These are phyloP conservation scores for Hymenopus coronatus DNA, from an alignment of 2,888 invertebrate species.

Conservation along the genomic window DNA sequence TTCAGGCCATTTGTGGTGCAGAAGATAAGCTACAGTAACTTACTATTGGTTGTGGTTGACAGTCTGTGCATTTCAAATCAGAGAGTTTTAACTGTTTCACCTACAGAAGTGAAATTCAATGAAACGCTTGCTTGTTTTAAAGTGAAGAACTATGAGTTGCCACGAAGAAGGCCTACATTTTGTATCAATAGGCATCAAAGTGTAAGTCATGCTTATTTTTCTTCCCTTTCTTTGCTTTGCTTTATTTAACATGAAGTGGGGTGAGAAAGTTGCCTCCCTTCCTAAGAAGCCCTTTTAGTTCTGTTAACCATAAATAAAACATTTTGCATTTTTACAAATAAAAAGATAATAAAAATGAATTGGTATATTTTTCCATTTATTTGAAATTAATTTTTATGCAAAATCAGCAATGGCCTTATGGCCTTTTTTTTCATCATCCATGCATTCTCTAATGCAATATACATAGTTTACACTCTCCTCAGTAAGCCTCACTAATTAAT, in stretches of 20 bases:
- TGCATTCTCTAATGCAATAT: too few relatives aligned
- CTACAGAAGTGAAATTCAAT: conserved; percentile 34
- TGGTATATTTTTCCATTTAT: too few relatives aligned
- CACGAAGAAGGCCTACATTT: conserved; percentile 37
- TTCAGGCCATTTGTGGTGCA: conserved; percentile 43
- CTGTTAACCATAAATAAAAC: too few relatives aligned
- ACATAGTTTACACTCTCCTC: too few relatives aligned
- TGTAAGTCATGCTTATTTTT: conserved; percentile 34
- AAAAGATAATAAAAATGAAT: too few relatives aligned
- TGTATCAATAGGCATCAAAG: conserved; percentile 41
- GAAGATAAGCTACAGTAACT: conserved; percentile 66
- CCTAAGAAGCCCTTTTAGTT: too few relatives aligned
- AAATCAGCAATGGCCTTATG: neutral
- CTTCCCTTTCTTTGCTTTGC: too few relatives aligned
- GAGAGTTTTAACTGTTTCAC: conserved; percentile 35
- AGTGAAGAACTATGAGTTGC: conserved; percentile 36
- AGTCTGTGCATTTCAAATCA: conserved; percentile 35
- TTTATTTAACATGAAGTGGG: too few relatives aligned
- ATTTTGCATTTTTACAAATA: too few relatives aligned
- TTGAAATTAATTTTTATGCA: neutral
- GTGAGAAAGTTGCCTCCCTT: too few relatives aligned
- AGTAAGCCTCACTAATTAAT: too few relatives aligned
- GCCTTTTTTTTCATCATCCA: neutral
- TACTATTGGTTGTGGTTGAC: conserved; percentile 84
- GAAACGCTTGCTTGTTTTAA: conserved; percentile 37